Percentiles rank a stretch among this genome's conserved stretches.
Evolutionary conservation across 2,888 invertebrate genomes (phyloP).

Genomic region (Nipponacmea schrenckii): DNA sequence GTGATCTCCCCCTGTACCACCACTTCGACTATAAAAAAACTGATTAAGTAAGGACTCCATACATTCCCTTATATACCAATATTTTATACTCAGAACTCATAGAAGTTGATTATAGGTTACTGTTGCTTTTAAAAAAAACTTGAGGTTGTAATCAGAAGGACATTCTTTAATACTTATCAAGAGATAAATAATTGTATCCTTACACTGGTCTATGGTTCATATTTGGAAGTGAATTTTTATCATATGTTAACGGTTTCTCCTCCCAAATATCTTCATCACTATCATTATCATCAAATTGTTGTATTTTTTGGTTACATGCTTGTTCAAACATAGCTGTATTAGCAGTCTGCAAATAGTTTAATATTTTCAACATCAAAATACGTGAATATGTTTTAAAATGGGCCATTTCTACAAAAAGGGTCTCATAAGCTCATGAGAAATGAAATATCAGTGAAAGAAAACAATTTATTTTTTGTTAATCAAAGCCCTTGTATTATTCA

Average conservation of each 20-base stretch:
- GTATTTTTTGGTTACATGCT: constrained; percentile 69
- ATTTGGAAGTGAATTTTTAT: constrained; percentile 42
- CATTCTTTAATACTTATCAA: no score
- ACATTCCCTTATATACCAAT: no score
- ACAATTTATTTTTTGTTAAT: no score
- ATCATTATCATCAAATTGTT: constrained; percentile 66
- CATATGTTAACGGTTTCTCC: constrained; percentile 64
- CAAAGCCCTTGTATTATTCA: constrained; percentile 36
- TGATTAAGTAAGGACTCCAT: no score
- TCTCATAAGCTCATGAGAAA: no score
- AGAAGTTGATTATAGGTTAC: no score
- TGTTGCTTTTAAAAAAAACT: no score
- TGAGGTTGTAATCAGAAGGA: no score
- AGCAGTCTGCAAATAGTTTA: constrained; percentile 39
- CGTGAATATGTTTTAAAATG: no score
- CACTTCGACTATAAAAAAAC: constrained; percentile 15
- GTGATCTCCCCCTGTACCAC: constrained; percentile 34
- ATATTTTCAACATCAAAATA: background rate
- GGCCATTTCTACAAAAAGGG: no score
- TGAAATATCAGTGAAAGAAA: no score
- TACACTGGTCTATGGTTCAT: constrained; percentile 41
- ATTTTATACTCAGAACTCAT: no score
- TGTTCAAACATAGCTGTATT: constrained; percentile 75
- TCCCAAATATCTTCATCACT: constrained; percentile 69
- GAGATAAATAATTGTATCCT: constrained; percentile 16